These are phyloP conservation scores for Ophonus ardosiacus DNA, from an alignment of 2,888 invertebrate species.

Conservation along the genomic window DNA sequence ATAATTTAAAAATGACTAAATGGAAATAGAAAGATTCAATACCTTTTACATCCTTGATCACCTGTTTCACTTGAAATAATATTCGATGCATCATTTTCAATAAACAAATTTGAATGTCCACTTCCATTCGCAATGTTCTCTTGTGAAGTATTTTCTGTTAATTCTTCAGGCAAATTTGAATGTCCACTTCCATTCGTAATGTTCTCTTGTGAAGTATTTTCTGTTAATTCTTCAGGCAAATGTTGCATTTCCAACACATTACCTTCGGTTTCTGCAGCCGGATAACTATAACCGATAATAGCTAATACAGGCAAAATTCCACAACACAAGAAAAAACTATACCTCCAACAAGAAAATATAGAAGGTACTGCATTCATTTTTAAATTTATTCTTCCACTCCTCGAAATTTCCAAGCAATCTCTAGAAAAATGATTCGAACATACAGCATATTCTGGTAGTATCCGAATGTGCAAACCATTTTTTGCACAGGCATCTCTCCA, in stretches of 20 bases:
- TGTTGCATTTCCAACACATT: background rate
- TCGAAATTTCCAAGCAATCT: background rate
- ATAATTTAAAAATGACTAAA: too few species aligned
- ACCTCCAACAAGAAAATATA: conserved; percentile 7
- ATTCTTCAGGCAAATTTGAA: too few species aligned
- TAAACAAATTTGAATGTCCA: too few species aligned
- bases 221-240: background rate
- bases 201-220: background rate
- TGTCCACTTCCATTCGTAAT: background rate
- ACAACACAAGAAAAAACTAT: background rate
- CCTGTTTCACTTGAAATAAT: background rate
- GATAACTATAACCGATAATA: background rate
- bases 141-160: background rate
- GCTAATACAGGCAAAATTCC: background rate
- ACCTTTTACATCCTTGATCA: conserved; percentile 1
- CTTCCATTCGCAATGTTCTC: background rate
- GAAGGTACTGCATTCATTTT: conserved; percentile 12
- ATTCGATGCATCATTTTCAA: background rate
- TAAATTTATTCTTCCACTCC: background rate
- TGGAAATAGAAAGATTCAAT: background rate
- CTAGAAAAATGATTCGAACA: conserved; percentile 18
- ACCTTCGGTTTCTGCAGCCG: background rate
- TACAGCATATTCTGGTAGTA: background rate
- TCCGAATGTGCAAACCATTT: background rate
- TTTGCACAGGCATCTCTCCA: background rate